These are phyloP conservation scores for Camelus dromedarius DNA, from an alignment of 2,113 vertebrate species.

Conservation along the genomic window DNA sequence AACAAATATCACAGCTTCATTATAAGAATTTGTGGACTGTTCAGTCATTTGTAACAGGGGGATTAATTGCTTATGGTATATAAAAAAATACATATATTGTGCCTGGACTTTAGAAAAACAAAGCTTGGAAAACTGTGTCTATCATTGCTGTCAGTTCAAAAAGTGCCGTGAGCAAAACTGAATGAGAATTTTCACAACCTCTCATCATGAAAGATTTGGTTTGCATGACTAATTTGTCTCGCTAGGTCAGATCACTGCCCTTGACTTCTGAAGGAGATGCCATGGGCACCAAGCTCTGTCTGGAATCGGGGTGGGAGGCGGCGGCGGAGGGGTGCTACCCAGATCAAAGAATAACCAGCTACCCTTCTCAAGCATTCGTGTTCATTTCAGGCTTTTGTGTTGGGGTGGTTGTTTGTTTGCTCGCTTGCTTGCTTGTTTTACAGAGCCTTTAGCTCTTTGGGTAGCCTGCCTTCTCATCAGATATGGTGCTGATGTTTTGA, in stretches of 20 bases:
- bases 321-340: background rate
- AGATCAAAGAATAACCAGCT: background rate
- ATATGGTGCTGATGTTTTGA: background rate
- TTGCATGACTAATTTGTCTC: background rate
- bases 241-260: background rate
- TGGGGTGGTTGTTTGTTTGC: background rate
- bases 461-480: background rate
- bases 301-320: no score
- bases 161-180: background rate
- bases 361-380: background rate
- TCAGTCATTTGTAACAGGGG: background rate
- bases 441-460: background rate
- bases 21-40: background rate
- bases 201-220: constrained; percentile 3
- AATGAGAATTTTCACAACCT: constrained; percentile 48
- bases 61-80: background rate
- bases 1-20: background rate
- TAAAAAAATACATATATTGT: background rate
- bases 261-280: background rate
- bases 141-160: constrained; percentile 15
- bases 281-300: fast-evolving
- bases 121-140: constrained; percentile 9
- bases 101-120: constrained; percentile 40
- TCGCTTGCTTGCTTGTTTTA: background rate
- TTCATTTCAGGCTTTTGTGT: background rate